Base-by-base conservation (phyloP, 1,140 invertebrate species). In the Papilio dardanus region DNA sequence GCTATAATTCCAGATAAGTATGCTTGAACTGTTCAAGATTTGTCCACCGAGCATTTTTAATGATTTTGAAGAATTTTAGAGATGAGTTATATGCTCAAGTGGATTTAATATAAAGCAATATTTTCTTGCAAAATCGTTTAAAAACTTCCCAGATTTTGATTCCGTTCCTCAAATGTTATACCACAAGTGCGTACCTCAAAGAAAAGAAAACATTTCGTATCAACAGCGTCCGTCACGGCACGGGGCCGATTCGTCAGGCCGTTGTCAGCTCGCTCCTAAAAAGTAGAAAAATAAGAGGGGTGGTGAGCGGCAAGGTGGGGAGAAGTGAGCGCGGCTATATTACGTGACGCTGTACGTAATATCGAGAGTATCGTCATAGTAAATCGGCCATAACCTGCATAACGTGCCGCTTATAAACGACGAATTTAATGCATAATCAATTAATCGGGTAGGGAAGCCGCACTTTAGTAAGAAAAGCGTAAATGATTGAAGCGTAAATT, bases 321-420 rank as follows among this genome's bases (percentile, higher is more conserved):
- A 81, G 73, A 46, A 85, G 83, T 82, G 83, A 84, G 84, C 85
- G 82, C 79, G 77, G 76, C 79, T 78, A 75, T 82, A 84, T 85
- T 88, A 90, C 85, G 83, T 85, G 81, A 79, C 79, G 77, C 75
- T 85, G 77, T 75, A 86, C 85, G 86, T 88, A 90, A 87, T 84
- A 87, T 83, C 82, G 79, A 84, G 85, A 84, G 82, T 86, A 83
- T 79, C 77, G 81, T 83, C 81, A 74, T 87, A 86, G 86, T 86
- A 89, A 89, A 88, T 88, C 85, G 83, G 77, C 80, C 84, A 84
- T 84, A 86, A 83, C 83, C 77, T 82, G 77, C 69, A 77, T 78
- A 67, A 58, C 42, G 79, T 83, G 82, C 83, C 24, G 87, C 46
- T 74, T 83, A 19, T 66, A 67, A 78, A 77, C 76, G 75, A 76